Conservation (phyloP, 2,797 vertebrate genomes). For the Neoniphon sammara region DNA sequence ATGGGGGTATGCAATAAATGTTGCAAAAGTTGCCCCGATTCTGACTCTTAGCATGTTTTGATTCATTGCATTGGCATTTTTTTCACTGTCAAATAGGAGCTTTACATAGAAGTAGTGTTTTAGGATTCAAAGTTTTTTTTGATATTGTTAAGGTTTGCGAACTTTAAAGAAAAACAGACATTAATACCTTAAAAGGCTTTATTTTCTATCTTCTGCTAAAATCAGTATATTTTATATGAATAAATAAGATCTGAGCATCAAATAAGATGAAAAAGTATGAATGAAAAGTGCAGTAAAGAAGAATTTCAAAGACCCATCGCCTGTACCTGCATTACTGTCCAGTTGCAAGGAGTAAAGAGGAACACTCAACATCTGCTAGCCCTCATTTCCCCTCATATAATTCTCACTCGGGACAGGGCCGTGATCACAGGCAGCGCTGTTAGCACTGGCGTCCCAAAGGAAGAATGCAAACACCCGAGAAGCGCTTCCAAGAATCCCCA, state of each 20-base stretch:
- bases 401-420: constrained; percentile 53
- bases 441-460: constrained; percentile 63
- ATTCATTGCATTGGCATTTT: not conserved
- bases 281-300: not conserved
- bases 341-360: constrained; percentile 45
- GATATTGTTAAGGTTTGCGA: not conserved
- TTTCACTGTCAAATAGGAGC: not conserved
- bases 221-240: not conserved
- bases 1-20: not conserved
- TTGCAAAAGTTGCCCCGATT: not conserved
- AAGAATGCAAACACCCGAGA: constrained; percentile 78
- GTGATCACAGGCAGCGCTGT: constrained; percentile 71
- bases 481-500: constrained; percentile 79
- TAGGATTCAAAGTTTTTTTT: not conserved
- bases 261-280: not conserved
- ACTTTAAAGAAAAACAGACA: not conserved
- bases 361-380: constrained; percentile 64
- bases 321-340: constrained; percentile 26
- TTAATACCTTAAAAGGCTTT: not conserved
- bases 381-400: constrained; percentile 53
- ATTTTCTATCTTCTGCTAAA: not conserved
- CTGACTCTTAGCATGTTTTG: not conserved
- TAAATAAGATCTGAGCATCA: not conserved
- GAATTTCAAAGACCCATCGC: not conserved
- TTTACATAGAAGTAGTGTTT: too few species aligned